phyloP scores from a whole-genome alignment of 2,888 invertebrate species.

The Platerodrilus igneus region DNA sequence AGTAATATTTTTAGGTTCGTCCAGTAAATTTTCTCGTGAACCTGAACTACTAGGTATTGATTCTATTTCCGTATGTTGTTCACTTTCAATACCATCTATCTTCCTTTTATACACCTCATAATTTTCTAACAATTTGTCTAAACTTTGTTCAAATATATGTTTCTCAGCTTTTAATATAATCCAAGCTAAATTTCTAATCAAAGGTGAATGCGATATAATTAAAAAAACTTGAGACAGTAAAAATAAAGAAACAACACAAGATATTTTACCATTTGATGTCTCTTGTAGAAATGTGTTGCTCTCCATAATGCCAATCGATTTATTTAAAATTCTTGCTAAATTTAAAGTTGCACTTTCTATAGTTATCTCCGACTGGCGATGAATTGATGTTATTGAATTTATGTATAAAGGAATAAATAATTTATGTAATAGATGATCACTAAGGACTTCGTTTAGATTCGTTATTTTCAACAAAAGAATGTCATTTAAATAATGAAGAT shows the following conservation, averaged over 20 bases:
- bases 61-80: constrained; percentile 28
- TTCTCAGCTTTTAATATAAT: constrained; percentile 81
- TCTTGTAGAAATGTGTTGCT: constrained; percentile 35
- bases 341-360: constrained; percentile 61
- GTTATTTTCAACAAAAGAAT: constrained; percentile 89
- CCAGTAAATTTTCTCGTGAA: constrained; percentile 42
- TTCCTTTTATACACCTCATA: constrained; percentile 36
- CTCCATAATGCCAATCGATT: constrained; percentile 53
- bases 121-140: constrained; percentile 42
- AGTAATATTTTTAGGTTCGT: constrained; percentile 71
- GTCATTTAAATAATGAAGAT: constrained; percentile 95
- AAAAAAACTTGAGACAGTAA: constrained; percentile 92
- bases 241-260: constrained; percentile 86
- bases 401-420: constrained; percentile 91
- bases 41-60: constrained; percentile 34
- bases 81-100: constrained; percentile 21
- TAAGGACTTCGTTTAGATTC: constrained; percentile 87
- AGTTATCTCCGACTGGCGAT: constrained; percentile 50
- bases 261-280: constrained; percentile 57
- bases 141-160: constrained; percentile 41
- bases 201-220: constrained; percentile 84
- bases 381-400: constrained; percentile 66
- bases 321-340: constrained; percentile 59
- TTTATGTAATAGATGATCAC: constrained; percentile 90
- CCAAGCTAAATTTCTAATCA: constrained; percentile 86